phyloP scores from a whole-genome alignment of 2,888 invertebrate species.

The Xanthia togata region DNA sequence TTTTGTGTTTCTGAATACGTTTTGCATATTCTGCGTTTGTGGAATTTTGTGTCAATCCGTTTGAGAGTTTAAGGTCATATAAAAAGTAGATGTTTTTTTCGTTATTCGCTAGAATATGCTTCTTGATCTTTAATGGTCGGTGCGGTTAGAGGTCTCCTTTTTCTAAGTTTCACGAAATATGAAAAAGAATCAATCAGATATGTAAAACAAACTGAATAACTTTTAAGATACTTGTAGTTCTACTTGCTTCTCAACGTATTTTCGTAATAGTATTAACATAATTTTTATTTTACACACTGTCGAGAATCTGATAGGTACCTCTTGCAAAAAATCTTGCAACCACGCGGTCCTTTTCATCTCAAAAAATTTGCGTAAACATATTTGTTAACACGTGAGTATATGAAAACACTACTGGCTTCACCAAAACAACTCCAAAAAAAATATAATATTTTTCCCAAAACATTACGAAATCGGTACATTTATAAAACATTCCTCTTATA shows the following conservation, averaged over 20 bases:
- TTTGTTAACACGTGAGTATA: neutral
- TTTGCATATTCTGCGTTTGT: slow-evolving; percentile 49
- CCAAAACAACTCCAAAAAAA: slow-evolving; percentile 22
- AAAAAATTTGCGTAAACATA: slow-evolving; percentile 15
- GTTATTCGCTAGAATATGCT: neutral
- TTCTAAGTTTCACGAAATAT: neutral
- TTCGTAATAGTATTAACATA: neutral
- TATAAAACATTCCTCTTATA: slow-evolving; percentile 68
- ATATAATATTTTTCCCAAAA: neutral
- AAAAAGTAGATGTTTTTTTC: slow-evolving; percentile 6
- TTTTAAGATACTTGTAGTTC: neutral
- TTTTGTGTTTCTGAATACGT: slow-evolving; percentile 27
- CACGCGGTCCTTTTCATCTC: neutral
- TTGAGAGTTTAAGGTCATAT: slow-evolving; percentile 31
- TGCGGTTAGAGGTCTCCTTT: neutral
- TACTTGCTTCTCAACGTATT: neutral
- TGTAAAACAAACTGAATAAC: neutral
- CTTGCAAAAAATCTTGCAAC: neutral
- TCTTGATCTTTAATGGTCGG: neutral
- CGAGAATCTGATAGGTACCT: neutral
- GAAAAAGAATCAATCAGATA: neutral
- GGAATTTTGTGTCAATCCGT: slow-evolving; percentile 39
- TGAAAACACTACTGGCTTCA: neutral
- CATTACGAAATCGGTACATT: slow-evolving; percentile 57
- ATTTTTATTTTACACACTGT: neutral